Evolutionary conservation across 1,140 invertebrate species (phyloP), one percentile per base, ranked within the genome.

Genomic region (Drosophila nigromelanica): DNA sequence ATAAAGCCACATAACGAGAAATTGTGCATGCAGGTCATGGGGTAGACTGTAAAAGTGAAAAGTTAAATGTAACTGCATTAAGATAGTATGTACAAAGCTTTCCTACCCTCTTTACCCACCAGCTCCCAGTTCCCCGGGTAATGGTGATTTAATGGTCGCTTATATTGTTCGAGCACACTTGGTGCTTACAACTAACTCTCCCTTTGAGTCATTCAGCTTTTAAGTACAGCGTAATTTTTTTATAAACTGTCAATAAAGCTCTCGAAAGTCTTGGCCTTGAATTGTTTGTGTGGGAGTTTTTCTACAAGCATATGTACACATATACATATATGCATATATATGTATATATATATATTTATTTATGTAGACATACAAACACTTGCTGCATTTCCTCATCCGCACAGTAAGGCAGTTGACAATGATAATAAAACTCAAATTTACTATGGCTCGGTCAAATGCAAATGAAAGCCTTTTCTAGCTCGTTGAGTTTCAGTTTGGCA

Each of bases 221-320:
- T 45, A 56, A 48, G n/a, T 55, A 11, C 24, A 27, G 18, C 48
- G 35, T n/a, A 48, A 56, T 27, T 58, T 30, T 43, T 48, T 18
- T 10, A 40, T n/a, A 66, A 67, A 18, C 35, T 56, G 61, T 54
- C 50, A 40, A 35, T 39, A 43, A 8, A 54, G 15, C 4, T 11
- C 51, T 37, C 30, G 14, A 58, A 30, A 5, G 30, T 33, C 27
- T 12, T 68, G 56, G 8, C 56, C 66, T 68, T 68, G 66, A 43
- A 15, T 60, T 21, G 35, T 43, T 10, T 21, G 30, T 24, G 14
- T 33, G 15, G 35, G 24, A 58, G 24, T 51, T 51, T 3, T 43
- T 2, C 8, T 39, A 45, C 24, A 58, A 14, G 3, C 3, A 37
- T 18, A 54, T 35, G 37, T 30, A 54, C 11, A 54, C 11, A 39